These are phyloP conservation scores for Agelastica alni DNA, from an alignment of 2,888 invertebrate genomes.

Conservation along the genomic window DNA sequence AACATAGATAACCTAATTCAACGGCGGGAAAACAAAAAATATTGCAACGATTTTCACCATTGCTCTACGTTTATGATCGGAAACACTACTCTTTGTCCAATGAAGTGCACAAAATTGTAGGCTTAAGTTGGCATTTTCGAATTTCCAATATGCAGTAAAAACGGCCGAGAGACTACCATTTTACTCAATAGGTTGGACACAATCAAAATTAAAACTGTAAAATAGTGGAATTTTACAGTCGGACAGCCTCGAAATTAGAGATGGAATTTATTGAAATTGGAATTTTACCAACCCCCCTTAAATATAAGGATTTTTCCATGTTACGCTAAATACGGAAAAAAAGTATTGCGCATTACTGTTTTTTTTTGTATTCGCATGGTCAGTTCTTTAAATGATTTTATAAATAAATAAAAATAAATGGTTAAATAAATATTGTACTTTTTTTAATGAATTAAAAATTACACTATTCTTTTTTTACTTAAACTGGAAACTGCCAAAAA, in stretches of 20 bases:
- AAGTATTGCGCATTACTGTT: background rate
- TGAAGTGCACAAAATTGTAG: constrained; percentile 10
- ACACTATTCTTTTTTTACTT: no score
- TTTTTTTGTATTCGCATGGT: no score
- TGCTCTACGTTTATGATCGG: constrained; percentile 4
- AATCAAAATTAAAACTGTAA: constrained; percentile 41
- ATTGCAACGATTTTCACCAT: no score
- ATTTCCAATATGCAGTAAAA: constrained; percentile 22
- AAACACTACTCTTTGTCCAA: background rate
- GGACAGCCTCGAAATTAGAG: background rate
- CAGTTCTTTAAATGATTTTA: no score
- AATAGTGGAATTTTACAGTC: constrained; percentile 27
- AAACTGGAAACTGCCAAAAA: no score
- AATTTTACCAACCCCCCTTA: background rate
- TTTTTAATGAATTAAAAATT: no score
- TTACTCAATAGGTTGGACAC: constrained; percentile 29
- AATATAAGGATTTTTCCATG: background rate
- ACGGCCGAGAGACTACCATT: constrained; percentile 6
- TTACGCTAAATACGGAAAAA: background rate
- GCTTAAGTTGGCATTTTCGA: constrained; percentile 2
- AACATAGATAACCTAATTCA: no score
- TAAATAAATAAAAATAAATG: no score
- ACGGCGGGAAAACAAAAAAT: no score
- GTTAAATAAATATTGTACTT: no score
- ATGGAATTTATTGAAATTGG: constrained; percentile 16